Base-by-base conservation (phyloP, 2,888 invertebrate genomes). In the Blastobasis adustella region DNA sequence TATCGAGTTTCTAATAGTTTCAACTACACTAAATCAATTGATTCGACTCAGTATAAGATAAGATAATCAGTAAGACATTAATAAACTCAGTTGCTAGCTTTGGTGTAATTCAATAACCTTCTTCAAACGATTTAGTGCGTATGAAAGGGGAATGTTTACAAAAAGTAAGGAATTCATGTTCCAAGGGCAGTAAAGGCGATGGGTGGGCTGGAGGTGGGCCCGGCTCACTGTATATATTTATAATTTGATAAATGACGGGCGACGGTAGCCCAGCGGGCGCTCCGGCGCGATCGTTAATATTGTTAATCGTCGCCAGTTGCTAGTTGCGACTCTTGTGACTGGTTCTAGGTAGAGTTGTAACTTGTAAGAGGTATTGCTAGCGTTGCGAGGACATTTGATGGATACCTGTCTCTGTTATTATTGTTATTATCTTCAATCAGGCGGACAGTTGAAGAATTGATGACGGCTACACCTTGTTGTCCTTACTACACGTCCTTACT, bases 211-310 rank as follows among this genome's bases (percentile, higher is more conserved):
- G 23, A 23, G 53, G 58, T 57, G 57, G 59, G 71, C 65, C 67
- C 71, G 69, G 73, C 77, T 79, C 76, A 76, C 79, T 47, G 49
- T 50, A 49, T 54, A 47, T 54, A 54, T 54, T 54, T 54, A 54
- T 82, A 82, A 81, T 81, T 77, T 82, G 82, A 83, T 79, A 79
- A 78, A 81, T 74, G 74, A 65, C 64, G 62, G 63, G 53, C 65
- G 69, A 67, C 76, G 73, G 73, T 77, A 73, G 79, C 76, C 60
- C 79, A 79, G 79, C 79, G 73, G 77, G 77, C 73, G 75, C 67
- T 59, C 67, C 46, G 51, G 58, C 62, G 61, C 54, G 57, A 58
- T 74, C 76, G 70, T 76, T 74, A 69, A 73, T 71, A 69, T 71
- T 69, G 73, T 72, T 76, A 74, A 73, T 76, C 69, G 69, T 69